Evolutionary conservation across 2,113 vertebrate species (phyloP).

Genomic region (Columbina picui): DNA sequence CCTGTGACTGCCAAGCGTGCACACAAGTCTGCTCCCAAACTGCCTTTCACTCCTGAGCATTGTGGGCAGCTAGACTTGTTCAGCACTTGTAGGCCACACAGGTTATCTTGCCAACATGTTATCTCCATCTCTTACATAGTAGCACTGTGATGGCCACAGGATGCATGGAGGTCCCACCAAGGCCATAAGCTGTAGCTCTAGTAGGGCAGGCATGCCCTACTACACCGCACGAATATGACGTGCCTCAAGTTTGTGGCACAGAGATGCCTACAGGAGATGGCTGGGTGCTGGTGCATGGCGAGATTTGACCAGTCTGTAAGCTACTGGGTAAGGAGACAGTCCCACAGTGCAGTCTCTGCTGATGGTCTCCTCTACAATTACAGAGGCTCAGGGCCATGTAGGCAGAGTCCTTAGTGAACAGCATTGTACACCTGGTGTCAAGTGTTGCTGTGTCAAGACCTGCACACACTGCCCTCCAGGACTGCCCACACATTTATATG

Average conservation of each 20-base stretch:
- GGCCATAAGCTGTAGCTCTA: background rate
- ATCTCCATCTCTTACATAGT: accelerated
- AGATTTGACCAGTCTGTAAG: background rate
- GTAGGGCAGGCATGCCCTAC: accelerated
- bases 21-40: background rate
- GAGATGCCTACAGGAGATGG: background rate
- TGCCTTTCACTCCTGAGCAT: background rate
- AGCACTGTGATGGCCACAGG: background rate
- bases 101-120: background rate
- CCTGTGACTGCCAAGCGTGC: background rate
- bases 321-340: background rate
- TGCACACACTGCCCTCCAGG: accelerated
- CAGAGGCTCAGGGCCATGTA: background rate
- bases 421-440: background rate
- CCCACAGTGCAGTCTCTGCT: background rate
- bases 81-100: background rate
- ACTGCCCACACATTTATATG: background rate
- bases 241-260: accelerated
- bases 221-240: accelerated
- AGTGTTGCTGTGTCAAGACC: background rate
- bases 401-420: background rate
- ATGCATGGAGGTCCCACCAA: background rate
- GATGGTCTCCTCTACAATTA: background rate
- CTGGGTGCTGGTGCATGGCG: background rate
- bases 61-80: background rate